phyloP scores from a whole-genome alignment of 1,140 invertebrate species.

The Cotesia typhae region DNA sequence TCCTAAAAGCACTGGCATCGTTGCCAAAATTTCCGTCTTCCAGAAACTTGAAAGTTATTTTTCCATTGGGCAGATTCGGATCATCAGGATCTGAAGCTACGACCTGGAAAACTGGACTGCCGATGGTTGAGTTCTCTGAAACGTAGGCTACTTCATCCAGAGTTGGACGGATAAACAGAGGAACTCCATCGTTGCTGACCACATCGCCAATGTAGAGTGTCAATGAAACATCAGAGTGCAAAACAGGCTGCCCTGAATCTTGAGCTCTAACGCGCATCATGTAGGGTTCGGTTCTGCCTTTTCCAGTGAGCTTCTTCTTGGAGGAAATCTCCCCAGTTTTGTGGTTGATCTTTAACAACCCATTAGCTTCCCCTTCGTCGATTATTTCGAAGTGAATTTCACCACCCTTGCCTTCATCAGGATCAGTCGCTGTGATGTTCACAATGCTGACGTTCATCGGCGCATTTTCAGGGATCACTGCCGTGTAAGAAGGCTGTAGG shows the following conservation, averaged over 20 bases:
- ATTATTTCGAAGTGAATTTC: slow-evolving; percentile 75
- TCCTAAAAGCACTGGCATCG: slow-evolving; percentile 73
- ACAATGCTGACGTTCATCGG: slow-evolving; percentile 72
- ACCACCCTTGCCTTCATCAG: slow-evolving; percentile 76
- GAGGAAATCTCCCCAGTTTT: slow-evolving; percentile 76
- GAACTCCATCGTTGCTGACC: slow-evolving; percentile 84
- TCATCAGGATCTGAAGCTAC: slow-evolving; percentile 83
- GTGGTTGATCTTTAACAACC: slow-evolving; percentile 71
- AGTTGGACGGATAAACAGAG: slow-evolving; percentile 76
- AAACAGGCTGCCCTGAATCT: slow-evolving; percentile 74
- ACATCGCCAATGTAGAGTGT: slow-evolving; percentile 81
- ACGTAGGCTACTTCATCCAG: slow-evolving; percentile 76
- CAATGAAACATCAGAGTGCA: slow-evolving; percentile 72
- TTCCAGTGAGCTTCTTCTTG: slow-evolving; percentile 73
- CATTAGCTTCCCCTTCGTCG: slow-evolving; percentile 76
- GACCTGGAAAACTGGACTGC: slow-evolving; percentile 80
- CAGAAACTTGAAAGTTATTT: slow-evolving; percentile 77
- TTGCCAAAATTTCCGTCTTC: slow-evolving; percentile 70
- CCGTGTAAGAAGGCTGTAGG: slow-evolving; percentile 64
- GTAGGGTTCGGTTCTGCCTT: slow-evolving; percentile 81
- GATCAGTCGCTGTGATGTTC: slow-evolving; percentile 83
- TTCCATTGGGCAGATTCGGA: slow-evolving; percentile 77
- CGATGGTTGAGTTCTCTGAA: slow-evolving; percentile 79
- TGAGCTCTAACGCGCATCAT: slow-evolving; percentile 73
- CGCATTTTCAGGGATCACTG: slow-evolving; percentile 80